Evolutionary conservation across 2,888 invertebrate species (phyloP).

Genomic region (Patella pellucida): DNA sequence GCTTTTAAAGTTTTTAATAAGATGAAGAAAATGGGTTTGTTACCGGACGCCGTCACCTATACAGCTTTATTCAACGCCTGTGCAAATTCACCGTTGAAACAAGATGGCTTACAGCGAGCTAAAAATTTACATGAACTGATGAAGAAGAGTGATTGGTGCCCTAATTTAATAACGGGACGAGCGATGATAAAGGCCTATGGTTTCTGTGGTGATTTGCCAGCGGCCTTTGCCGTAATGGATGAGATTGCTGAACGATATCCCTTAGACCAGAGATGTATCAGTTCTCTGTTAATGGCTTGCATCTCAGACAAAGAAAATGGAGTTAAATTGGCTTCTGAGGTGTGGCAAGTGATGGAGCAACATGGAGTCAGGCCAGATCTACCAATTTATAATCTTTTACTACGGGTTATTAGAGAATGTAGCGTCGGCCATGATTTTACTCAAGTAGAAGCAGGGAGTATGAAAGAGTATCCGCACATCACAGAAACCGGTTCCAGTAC

Average conservation of each 20-base stretch:
- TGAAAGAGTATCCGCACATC: background rate
- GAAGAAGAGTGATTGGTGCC: slow-evolving; percentile 77
- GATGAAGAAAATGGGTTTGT: slow-evolving; percentile 83
- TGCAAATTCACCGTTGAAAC: slow-evolving; percentile 80
- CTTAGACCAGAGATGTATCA: slow-evolving; percentile 79
- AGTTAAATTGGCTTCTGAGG: slow-evolving; percentile 83
- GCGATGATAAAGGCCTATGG: slow-evolving; percentile 92
- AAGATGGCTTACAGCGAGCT: slow-evolving; percentile 81
- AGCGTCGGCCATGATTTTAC: slow-evolving; percentile 77
- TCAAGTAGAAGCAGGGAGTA: slow-evolving; percentile 15
- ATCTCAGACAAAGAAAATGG: slow-evolving; percentile 84
- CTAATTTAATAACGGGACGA: slow-evolving; percentile 85
- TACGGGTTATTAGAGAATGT: slow-evolving; percentile 82
- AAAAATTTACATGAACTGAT: slow-evolving; percentile 79
- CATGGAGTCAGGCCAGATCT: slow-evolving; percentile 79
- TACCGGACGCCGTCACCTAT: slow-evolving; percentile 81
- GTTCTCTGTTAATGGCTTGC: slow-evolving; percentile 87
- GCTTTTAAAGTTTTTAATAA: slow-evolving; percentile 86
- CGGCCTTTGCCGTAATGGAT: slow-evolving; percentile 86
- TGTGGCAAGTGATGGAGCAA: slow-evolving; percentile 85
- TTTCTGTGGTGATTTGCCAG: slow-evolving; percentile 82
- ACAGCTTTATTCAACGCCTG: slow-evolving; percentile 92
- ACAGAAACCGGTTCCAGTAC: background rate
- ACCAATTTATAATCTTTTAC: slow-evolving; percentile 84
- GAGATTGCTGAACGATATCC: slow-evolving; percentile 79